phyloP scores from a whole-genome alignment of 2,797 vertebrate genomes.

The Tangara arthus region DNA sequence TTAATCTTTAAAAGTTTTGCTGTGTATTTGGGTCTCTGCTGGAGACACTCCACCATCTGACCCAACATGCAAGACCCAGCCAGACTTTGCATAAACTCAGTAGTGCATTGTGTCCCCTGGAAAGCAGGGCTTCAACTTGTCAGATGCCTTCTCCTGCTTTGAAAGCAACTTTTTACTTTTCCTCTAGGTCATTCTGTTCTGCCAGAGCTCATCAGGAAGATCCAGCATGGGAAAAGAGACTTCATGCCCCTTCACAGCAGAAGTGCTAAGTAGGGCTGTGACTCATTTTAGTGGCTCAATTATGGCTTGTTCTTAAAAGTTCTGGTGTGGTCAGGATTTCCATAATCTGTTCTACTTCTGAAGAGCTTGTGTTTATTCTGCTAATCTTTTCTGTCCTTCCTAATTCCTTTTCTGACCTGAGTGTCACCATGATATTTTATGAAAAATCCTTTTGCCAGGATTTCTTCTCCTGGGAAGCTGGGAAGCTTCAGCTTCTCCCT shows the following conservation, averaged over 20 bases:
- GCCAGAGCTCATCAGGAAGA: neutral
- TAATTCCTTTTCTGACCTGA: neutral
- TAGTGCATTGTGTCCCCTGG: neutral
- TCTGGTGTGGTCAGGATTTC: neutral
- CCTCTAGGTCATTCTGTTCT: neutral
- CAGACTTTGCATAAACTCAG: neutral
- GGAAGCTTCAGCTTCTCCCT: too few species aligned
- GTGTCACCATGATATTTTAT: too few species aligned
- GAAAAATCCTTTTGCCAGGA: too few species aligned
- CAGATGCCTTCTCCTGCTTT: neutral
- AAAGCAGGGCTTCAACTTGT: neutral
- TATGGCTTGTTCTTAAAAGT: neutral
- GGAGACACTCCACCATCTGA: neutral
- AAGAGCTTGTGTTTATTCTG: neutral
- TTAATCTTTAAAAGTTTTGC: neutral
- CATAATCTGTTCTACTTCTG: neutral
- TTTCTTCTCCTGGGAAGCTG: too few species aligned
- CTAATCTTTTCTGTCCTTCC: neutral
- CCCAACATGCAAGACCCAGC: accelerated
- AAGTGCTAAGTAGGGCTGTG: neutral
- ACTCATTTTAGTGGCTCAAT: neutral
- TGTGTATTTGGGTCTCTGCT: neutral
- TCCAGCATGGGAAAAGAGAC: neutral
- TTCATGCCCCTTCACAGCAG: neutral
- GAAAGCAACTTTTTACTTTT: neutral